A percentile compares a stretch with the other conserved stretches of the same genome.
Evolutionary conservation across 2,113 vertebrate species (phyloP).

Genomic region (Melanerpes aurifrons): DNA sequence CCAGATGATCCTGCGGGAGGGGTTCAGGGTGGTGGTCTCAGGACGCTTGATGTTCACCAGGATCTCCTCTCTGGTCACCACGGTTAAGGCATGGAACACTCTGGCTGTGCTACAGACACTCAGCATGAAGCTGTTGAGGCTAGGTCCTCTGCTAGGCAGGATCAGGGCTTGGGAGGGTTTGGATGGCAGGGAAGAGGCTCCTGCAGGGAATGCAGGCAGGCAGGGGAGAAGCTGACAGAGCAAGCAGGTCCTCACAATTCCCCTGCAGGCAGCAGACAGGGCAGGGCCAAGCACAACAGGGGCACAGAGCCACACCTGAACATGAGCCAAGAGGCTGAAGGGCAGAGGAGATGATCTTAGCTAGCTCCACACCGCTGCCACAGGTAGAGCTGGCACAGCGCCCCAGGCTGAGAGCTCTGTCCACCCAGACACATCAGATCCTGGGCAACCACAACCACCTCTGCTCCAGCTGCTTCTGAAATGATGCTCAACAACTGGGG

Average conservation of each 20-base stretch:
- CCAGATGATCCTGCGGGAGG: slow-evolving; percentile 94
- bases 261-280: neutral
- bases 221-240: neutral
- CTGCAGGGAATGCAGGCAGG: too few relatives aligned
- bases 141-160: neutral
- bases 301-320: neutral
- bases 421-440: neutral
- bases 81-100: slow-evolving; percentile 72
- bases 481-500: neutral
- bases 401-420: neutral
- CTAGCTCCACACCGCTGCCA: neutral
- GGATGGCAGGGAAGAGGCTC: too few relatives aligned
- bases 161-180: too few relatives aligned
- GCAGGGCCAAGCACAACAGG: neutral
- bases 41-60: slow-evolving; percentile 88
- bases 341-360: neutral
- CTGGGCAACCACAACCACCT: neutral
- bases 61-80: slow-evolving; percentile 87
- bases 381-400: neutral
- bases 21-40: slow-evolving; percentile 85
- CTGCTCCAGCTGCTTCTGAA: neutral
- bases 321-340: rapidly evolving
- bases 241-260: neutral
- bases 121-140: neutral
- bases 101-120: neutral